Base-by-base conservation (phyloP, 2,888 invertebrate species). In the Aporophyla nigra region DNA sequence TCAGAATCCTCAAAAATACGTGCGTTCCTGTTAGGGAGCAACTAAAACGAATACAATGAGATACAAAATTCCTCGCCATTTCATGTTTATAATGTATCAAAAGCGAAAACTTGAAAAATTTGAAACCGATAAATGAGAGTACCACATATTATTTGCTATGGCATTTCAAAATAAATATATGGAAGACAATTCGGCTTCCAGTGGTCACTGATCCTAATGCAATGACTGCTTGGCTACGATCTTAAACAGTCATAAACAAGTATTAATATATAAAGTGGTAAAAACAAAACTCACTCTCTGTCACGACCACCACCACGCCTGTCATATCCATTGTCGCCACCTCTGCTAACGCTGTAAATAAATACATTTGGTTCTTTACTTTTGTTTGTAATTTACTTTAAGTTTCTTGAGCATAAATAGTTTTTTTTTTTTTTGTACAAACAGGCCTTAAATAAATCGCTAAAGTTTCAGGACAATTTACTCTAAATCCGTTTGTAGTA, bases 261-360 rank as follows among this genome's bases (percentile, higher is more conserved):
- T 2, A 27, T 40, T 21, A 51, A 19, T 6, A 21, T 66, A 19
- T 6, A 21, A n/a, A n/a, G 14, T 33, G 10, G 21, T 2, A 3
- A 61, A 33, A 53, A 40, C 71, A 83, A 53, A 51, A 97, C 97
- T 97, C 91, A 97, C 97, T 97, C 97, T 96, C 97, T 95, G 82
- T 97, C 96, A 88, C 93, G 96, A 43, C 76, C 76, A 33, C 69
- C 68, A 24, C 76, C 76, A 88, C 93, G 97, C 88, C 93, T 95
- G 88, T 94, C 97, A 91, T 97, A 96, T n/a, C 97, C 96, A 80
- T 96, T 96, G 88, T 97, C 96, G 46, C 96, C 94, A 43, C 96
- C 94, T 87, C 97, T 92, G 86, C 96, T 94, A 85, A 92, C 95
- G 85, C 93, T 96, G 89, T 74, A 91, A 92, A 85, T 27, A 82